Percentiles rank a stretch among this genome's conserved stretches.
Evolutionary conservation across 2,113 vertebrate genomes (phyloP).

Genomic region (Rissa tridactyla): DNA sequence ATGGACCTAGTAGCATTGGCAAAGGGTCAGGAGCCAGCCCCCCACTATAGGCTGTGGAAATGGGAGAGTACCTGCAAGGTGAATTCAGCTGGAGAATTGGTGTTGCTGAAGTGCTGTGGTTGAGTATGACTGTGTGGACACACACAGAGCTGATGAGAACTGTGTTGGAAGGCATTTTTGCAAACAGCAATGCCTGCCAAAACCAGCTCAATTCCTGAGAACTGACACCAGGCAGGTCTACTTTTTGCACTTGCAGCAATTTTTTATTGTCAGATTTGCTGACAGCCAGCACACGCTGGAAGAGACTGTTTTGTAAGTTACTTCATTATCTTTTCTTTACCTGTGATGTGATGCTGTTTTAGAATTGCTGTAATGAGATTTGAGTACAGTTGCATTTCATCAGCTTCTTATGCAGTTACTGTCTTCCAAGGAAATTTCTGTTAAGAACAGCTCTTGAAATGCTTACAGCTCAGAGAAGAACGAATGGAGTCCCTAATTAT

Average conservation of each 20-base stretch:
- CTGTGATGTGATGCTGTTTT: neutral
- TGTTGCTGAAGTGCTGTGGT: neutral
- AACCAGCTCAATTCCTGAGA: neutral
- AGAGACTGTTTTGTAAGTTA: neutral
- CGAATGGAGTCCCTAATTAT: neutral
- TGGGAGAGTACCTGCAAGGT: neutral
- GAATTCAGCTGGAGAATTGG: neutral
- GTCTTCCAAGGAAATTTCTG: neutral
- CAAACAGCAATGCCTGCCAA: conserved; percentile 8
- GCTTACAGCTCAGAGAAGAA: neutral
- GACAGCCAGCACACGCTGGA: neutral
- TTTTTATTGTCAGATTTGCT: conserved; percentile 27
- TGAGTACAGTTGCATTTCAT: neutral
- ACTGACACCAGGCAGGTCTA: neutral
- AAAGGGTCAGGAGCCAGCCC: neutral
- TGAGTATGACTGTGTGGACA: neutral
- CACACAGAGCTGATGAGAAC: conserved; percentile 11
- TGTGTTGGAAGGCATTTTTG: conserved; percentile 20
- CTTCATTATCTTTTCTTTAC: conserved; percentile 4
- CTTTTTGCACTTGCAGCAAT: conserved; percentile 15
- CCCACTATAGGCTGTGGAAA: neutral
- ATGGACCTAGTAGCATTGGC: neutral
- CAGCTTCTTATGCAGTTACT: neutral
- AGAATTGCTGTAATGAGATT: neutral
- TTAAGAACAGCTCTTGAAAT: neutral